Evolutionary conservation across 2,797 vertebrate genomes (phyloP), one percentile per base, ranked within the genome.

Genomic region (Echeneis naucrates): DNA sequence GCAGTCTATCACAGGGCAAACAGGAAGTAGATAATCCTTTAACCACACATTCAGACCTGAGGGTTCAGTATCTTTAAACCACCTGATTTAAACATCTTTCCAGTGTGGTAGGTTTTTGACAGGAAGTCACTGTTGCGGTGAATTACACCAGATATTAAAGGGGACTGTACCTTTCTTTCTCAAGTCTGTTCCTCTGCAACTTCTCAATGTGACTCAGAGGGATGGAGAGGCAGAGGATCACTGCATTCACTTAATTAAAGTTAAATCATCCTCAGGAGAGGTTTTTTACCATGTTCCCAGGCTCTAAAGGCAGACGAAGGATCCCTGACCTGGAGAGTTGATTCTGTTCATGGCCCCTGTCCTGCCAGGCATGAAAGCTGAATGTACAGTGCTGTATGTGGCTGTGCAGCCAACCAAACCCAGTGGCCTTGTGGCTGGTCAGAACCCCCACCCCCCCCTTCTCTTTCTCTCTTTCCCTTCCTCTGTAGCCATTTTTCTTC

Each of bases 321-420:
- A 73, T 66, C 68, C 77, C 84, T 78, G 82, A 84, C 75, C 75
- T 35, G 76, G 67, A 44, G 44, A 72, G 63, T 24, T 26, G 75
- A 80, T 69, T 77, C 62, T 24, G 50, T 65, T 70, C 57, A 44
- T 78, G 60, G 69, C 45, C 66, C 37, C 38, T 40, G 71, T 74
- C 67, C 83, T 82, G 37, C 61, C 66, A 74, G 79, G 68, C 74
- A 77, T 78, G 70, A 77, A 77, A 71, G 66, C 76, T 66, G 52
- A 66, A 69, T 62, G 56, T 77, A 75, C 63, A 78, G 65, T 55
- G 6, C 30, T 30, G 3, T 30, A 68, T 82, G 70, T 68, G 69
- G 63, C 57, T 70, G 65, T 17, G 16, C 67, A 71, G 71, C 53
- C 60, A 68, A 63, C 38, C 62, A 56, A 69, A 58, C 65, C 55